Evolutionary conservation across 1,140 invertebrate species (phyloP), one percentile per base, ranked within the genome.

Genomic region (Drosophila teissieri): DNA sequence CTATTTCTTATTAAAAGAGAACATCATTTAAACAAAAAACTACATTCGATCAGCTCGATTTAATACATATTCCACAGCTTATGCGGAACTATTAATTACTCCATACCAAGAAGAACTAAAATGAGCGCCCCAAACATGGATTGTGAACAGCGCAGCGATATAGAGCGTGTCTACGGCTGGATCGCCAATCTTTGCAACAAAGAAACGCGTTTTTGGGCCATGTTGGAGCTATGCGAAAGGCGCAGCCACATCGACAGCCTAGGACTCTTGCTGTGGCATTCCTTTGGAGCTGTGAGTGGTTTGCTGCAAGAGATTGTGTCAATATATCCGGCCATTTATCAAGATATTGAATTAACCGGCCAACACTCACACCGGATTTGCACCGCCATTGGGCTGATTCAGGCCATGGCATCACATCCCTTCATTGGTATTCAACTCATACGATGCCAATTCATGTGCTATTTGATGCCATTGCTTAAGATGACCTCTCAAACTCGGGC

Each of bases 181-280:
- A 76, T 75, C 36, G 39, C 53, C 2, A 42, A 76, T 24, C 63
- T 76, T 12, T 75, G 73, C 54, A 48, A 36, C 22, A 57, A 67
- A 54, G 61, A 76, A 5, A 24, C 24, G 0, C 60, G 72, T 3
- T 54, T 58, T 0, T n/a, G n/a, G 15, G 75, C 75, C 19, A 77
- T 78, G 57, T 12, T 63, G 27, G 74, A 77, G 52, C 74, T 78
- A 14, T 63, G 48, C n/a, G 74, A 78, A 15, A 44, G 65, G 4
- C 73, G 74, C 14, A 17, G 24, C 14, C 19, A 45, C 10, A 31
- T 78, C 6, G 39, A 40, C 14, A 60, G 36, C 4, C 31, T 78
- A 19, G 75, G 75, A 11, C 57, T 54, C 7, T 11, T 78, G 39
- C 56, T 78, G 2, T 78, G 75, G 75, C 57, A 78, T n/a, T 51